These are phyloP conservation scores for Rhodeus uyekii DNA, from an alignment of 2,797 vertebrate species.

Conservation along the genomic window DNA sequence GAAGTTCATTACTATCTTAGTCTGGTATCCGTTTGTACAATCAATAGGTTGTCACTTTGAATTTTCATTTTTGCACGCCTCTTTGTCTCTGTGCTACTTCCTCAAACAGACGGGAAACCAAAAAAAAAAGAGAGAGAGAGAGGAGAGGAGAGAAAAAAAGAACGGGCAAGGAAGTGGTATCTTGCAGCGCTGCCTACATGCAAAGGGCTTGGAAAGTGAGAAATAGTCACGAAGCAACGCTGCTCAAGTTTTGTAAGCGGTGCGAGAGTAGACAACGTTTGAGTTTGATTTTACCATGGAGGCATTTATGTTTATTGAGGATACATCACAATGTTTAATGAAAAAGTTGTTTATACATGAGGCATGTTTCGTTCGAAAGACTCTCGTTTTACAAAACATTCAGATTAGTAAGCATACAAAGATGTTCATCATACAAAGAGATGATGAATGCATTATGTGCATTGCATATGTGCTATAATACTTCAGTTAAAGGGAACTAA, in stretches of 20 bases:
- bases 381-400: background rate
- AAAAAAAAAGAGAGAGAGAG: too few species aligned
- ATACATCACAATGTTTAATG: background rate
- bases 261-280: background rate
- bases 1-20: background rate
- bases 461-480: background rate
- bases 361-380: background rate
- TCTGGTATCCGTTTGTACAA: background rate
- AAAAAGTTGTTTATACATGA: background rate
- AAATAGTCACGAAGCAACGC: background rate
- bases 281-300: background rate
- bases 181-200: conserved; percentile 44
- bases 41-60: background rate
- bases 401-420: background rate
- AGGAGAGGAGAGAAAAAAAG: conserved; percentile 44
- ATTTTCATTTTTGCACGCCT: conserved; percentile 18
- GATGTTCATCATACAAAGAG: background rate
- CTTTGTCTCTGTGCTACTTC: conserved; percentile 49
- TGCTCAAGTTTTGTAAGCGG: background rate
- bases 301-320: background rate
- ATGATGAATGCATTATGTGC: background rate
- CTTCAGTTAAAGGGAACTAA: background rate
- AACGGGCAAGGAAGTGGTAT: conserved; percentile 59
- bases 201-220: conserved; percentile 37
- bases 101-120: conserved; percentile 55